Percentiles rank a stretch among this genome's conserved stretches.
Conservation (phyloP, 2,797 vertebrate genomes). For the Hybognathus amarus region DNA sequence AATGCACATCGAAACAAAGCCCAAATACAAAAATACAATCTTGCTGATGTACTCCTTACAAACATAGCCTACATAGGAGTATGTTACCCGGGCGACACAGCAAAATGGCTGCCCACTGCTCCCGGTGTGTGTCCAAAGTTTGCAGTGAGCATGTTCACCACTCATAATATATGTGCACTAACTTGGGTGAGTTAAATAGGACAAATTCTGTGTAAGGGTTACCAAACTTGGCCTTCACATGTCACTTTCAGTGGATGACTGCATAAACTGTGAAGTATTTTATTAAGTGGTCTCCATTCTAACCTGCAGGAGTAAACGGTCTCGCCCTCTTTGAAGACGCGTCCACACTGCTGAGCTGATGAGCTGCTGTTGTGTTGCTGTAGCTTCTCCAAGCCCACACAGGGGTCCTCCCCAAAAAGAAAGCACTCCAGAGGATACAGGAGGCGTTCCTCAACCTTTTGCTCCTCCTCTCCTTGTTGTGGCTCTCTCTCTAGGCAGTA, state of each 20-base stretch:
- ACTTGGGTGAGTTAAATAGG: no score
- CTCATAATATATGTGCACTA: no score
- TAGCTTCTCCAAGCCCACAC: conserved; percentile 87
- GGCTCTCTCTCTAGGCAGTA: conserved; percentile 83
- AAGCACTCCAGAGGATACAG: conserved; percentile 89
- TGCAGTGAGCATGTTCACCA: no score
- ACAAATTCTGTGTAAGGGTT: no score
- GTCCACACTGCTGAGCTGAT: conserved; percentile 92
- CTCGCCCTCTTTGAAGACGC: conserved; percentile 96
- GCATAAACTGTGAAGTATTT: neutral
- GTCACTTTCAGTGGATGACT: no score
- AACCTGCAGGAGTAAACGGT: conserved; percentile 99
- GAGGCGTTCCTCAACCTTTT: conserved; percentile 79
- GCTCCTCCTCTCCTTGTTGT: conserved; percentile 86
- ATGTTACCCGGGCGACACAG: no score
- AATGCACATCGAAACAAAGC: no score
- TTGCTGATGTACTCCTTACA: neutral
- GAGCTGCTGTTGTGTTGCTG: conserved; percentile 76
- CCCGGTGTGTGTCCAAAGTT: no score
- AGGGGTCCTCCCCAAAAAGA: conserved; percentile 91
- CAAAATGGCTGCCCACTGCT: no score
- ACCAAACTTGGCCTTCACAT: no score
- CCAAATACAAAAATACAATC: neutral
- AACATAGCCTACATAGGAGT: neutral
- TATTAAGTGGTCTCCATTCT: conserved; percentile 54